Percentiles rank a stretch among this genome's conserved stretches.
Evolutionary conservation across 2,888 invertebrate species (phyloP).

Genomic region (Microdon myrmicae): DNA sequence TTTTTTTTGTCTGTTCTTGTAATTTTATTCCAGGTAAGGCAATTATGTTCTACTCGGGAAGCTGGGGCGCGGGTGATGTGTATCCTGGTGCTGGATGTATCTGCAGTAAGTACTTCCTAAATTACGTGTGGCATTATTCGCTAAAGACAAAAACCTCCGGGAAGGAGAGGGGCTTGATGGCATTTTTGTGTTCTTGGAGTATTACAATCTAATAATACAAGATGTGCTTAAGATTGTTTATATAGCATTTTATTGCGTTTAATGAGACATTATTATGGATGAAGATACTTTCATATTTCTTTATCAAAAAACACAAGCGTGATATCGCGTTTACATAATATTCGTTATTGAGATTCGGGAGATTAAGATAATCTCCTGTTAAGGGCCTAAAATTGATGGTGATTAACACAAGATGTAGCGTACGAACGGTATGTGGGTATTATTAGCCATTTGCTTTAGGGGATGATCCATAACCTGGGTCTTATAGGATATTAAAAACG

Average conservation of each 20-base stretch:
- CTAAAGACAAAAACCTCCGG: conserved; percentile 1
- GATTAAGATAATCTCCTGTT: conserved; percentile 16
- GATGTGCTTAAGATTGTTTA: conserved; percentile 21
- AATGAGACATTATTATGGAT: conserved; percentile 24
- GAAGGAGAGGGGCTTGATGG: too few species aligned
- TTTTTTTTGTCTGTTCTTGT: background rate
- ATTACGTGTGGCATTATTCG: conserved; percentile 1
- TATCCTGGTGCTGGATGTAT: background rate
- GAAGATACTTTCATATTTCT: conserved; percentile 1
- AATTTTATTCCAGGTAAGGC: conserved; percentile 34
- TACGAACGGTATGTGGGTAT: too few species aligned
- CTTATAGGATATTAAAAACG: too few species aligned
- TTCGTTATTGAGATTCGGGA: background rate
- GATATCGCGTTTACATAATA: background rate
- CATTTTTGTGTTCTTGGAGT: conserved; percentile 9
- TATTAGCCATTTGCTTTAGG: too few species aligned
- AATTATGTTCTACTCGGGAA: too few species aligned
- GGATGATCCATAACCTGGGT: too few species aligned
- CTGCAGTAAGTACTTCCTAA: background rate
- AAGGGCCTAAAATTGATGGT: conserved; percentile 9
- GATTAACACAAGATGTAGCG: conserved; percentile 2
- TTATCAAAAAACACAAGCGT: background rate
- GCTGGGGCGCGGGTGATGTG: too few species aligned
- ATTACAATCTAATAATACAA: conserved; percentile 31
- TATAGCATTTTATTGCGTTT: conserved; percentile 28